A percentile compares a stretch with the other conserved stretches of the same genome.
phyloP scores from a whole-genome alignment of 2,888 invertebrate species.

The Smittia sp. region DNA sequence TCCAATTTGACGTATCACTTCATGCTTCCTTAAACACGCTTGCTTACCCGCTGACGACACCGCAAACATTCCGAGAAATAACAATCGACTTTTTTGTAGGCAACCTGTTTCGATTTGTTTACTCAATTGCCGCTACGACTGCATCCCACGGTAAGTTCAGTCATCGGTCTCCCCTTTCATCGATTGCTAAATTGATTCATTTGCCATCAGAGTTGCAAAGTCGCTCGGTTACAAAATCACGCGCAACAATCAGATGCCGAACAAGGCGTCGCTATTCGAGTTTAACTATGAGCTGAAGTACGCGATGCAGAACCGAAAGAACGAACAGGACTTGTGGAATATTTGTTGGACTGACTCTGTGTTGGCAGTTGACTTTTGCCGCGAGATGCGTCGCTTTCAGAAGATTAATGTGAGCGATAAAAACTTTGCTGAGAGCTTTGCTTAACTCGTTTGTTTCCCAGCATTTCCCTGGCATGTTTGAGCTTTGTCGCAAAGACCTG shows the following conservation, averaged over 20 bases:
- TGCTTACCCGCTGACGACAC: not conserved
- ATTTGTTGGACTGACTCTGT: constrained; percentile 88
- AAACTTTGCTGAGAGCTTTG: not conserved
- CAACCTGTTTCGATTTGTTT: constrained; percentile 61
- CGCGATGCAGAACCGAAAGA: constrained; percentile 47
- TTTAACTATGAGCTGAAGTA: constrained; percentile 52
- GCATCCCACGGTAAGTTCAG: constrained; percentile 60
- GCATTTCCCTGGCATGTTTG: constrained; percentile 88
- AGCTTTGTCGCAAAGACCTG: constrained; percentile 85
- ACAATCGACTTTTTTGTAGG: constrained; percentile 38
- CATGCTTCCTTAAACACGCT: not conserved
- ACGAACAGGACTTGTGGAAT: constrained; percentile 83
- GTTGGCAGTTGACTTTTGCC: constrained; percentile 79
- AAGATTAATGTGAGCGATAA: constrained; percentile 65
- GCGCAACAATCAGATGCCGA: not conserved
- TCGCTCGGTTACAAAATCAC: constrained; percentile 32
- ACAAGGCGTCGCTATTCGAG: constrained; percentile 63
- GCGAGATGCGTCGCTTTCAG: constrained; percentile 89
- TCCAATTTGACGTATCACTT: not conserved
- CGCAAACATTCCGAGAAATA: not conserved
- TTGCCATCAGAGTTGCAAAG: constrained; percentile 54
- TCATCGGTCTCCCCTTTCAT: constrained; percentile 54
- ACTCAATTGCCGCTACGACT: constrained; percentile 70
- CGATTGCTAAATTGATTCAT: constrained; percentile 71
- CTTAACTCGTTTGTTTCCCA: not conserved